Evolutionary conservation across 1,140 invertebrate genomes (phyloP).

Genomic region (Tetragnatha versicolor): DNA sequence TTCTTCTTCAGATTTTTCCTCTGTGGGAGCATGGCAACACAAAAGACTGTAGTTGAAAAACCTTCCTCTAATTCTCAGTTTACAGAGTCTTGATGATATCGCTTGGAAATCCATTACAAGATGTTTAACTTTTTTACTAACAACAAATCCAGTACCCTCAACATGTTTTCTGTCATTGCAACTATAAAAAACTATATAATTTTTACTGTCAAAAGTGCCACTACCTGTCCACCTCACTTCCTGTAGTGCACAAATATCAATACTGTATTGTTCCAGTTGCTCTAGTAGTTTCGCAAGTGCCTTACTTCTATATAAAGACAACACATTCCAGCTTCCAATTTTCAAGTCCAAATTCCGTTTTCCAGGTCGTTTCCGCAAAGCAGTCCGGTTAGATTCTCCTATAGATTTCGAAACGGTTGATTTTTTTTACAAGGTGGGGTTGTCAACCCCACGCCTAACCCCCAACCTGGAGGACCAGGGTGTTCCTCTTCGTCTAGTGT

Average conservation of each 20-base stretch:
- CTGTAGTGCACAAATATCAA: not conserved
- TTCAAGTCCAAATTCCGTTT: conserved; percentile 16
- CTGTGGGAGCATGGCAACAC: not conserved
- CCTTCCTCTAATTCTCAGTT: not conserved
- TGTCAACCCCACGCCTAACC: not conserved
- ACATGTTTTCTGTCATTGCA: not conserved
- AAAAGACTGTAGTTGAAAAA: not conserved
- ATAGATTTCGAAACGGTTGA: not conserved
- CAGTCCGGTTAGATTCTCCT: not conserved
- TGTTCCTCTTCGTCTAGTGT: too few species aligned
- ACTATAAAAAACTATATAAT: conserved; percentile 1
- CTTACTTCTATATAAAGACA: conserved; percentile 12
- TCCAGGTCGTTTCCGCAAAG: not conserved
- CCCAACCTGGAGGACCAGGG: too few species aligned
- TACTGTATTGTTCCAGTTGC: conserved; percentile 3
- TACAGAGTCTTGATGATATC: not conserved
- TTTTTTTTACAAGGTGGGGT: not conserved
- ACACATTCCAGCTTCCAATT: conserved; percentile 15
- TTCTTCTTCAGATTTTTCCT: not conserved
- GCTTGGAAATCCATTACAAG: not conserved
- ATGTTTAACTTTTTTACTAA: conserved; percentile 5
- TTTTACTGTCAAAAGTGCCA: not conserved
- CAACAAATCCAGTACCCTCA: not conserved
- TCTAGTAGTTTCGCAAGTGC: not conserved
- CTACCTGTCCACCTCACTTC: not conserved